These are phyloP conservation scores for Hemibagrus wyckioides DNA, from an alignment of 2,113 vertebrate species.

Conservation along the genomic window DNA sequence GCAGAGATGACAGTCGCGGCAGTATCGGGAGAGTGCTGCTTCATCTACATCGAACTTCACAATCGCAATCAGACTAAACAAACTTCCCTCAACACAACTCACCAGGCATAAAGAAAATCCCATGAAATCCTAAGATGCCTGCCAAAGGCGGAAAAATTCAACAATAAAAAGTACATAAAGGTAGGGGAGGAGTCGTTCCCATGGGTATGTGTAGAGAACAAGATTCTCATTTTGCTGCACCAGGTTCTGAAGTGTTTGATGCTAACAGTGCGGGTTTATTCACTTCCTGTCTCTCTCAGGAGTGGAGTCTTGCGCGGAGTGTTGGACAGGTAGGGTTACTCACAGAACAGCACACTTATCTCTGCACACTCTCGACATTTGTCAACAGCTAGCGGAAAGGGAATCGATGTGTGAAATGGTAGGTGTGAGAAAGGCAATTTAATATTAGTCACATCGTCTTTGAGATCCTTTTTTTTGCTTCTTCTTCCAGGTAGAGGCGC, in stretches of 20 bases:
- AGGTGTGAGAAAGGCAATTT: conserved; percentile 67
- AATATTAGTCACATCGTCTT: conserved; percentile 56
- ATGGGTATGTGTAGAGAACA: conserved; percentile 62
- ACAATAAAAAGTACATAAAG: conserved; percentile 69
- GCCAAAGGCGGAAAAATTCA: conserved; percentile 71
- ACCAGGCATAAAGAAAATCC: conserved; percentile 19
- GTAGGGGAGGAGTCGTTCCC: conserved; percentile 70
- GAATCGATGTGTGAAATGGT: conserved; percentile 67
- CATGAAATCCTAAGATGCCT: conserved; percentile 67
- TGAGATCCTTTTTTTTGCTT: conserved; percentile 42
- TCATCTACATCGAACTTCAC: conserved; percentile 37
- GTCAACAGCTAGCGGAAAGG: conserved; percentile 59
- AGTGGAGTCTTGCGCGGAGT: conserved; percentile 18
- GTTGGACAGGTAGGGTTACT: conserved; percentile 61
- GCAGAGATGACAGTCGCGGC: conserved; percentile 27
- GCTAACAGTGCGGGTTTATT: conserved; percentile 39
- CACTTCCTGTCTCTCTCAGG: conserved; percentile 30
- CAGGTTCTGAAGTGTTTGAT: conserved; percentile 36
- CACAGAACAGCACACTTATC: conserved; percentile 58
- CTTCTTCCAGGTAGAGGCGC: conserved; percentile 55
- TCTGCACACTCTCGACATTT: conserved; percentile 72
- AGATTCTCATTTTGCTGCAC: conserved; percentile 17
- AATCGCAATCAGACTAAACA: conserved; percentile 41
- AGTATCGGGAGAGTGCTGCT: conserved; percentile 35
- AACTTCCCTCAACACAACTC: conserved; percentile 30